phyloP scores from a whole-genome alignment of 2,797 vertebrate genomes.

The Fistularia tabacaria region DNA sequence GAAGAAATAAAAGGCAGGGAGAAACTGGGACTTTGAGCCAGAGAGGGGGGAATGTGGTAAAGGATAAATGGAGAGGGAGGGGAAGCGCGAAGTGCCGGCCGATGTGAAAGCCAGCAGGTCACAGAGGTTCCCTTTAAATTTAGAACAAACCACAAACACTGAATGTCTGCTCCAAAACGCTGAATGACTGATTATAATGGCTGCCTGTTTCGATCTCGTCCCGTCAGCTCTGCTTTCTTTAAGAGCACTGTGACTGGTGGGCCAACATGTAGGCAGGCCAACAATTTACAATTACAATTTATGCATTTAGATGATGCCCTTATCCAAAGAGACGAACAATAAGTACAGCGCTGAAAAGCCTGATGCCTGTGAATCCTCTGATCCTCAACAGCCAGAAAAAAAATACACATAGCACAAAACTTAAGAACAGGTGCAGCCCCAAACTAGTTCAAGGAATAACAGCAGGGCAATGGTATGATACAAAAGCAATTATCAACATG shows the following conservation, averaged over 20 bases:
- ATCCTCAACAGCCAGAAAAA: constrained; percentile 42
- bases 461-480: constrained; percentile 17
- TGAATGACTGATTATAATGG: constrained; percentile 75
- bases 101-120: constrained; percentile 69
- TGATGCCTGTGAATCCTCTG: constrained; percentile 44
- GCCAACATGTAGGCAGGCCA: constrained; percentile 63
- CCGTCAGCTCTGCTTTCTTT: constrained; percentile 55
- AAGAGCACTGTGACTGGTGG: constrained; percentile 54
- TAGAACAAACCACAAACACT: constrained; percentile 68
- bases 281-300: constrained; percentile 66
- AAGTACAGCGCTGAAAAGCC: constrained; percentile 38
- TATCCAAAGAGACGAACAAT: constrained; percentile 54
- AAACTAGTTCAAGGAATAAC: constrained; percentile 26
- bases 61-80: constrained; percentile 24
- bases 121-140: constrained; percentile 74
- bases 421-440: constrained; percentile 45
- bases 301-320: constrained; percentile 61
- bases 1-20: constrained; percentile 19
- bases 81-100: constrained; percentile 34
- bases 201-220: constrained; percentile 72
- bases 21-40: constrained; percentile 17
- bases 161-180: constrained; percentile 66
- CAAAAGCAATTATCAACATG: constrained; percentile 15
- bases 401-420: constrained; percentile 18
- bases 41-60: constrained; percentile 26